phyloP scores from a whole-genome alignment of 2,797 vertebrate genomes.

The Mus spretus region DNA sequence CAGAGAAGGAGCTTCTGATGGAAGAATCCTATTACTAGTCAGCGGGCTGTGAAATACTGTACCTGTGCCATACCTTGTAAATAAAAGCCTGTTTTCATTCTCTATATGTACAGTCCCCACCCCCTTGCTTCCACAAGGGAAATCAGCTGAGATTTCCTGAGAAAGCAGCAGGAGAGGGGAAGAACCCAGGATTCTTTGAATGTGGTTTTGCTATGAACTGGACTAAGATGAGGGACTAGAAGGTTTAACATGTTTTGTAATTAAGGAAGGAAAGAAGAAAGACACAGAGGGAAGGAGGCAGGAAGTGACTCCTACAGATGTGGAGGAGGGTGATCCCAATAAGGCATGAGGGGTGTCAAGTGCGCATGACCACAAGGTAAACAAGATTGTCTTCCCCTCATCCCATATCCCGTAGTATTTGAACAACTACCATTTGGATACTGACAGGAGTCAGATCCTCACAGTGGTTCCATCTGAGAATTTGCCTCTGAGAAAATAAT shows the following conservation, averaged over 20 bases:
- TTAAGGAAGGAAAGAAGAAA: neutral
- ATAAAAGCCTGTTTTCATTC: constrained; percentile 60
- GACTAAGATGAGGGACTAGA: constrained; percentile 60
- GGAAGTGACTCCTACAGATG: neutral
- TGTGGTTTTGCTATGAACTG: constrained; percentile 68
- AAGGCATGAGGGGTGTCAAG: neutral
- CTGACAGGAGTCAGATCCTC: neutral
- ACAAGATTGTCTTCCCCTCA: neutral
- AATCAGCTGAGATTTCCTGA: constrained; percentile 71
- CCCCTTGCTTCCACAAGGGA: constrained; percentile 50
- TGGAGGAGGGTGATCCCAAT: neutral
- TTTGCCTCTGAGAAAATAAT: constrained; percentile 1
- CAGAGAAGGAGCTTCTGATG: constrained; percentile 79
- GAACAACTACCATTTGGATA: neutral
- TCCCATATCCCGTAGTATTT: neutral
- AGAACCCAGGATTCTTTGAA: constrained; percentile 22
- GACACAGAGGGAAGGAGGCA: neutral
- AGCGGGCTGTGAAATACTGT: constrained; percentile 84
- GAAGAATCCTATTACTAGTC: constrained; percentile 84
- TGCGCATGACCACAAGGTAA: neutral
- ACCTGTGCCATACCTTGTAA: constrained; percentile 73
- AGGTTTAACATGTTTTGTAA: constrained; percentile 65
- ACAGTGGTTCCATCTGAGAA: neutral
- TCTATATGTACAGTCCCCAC: neutral
- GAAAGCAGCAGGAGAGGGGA: neutral